Evolutionary conservation across 2,888 invertebrate genomes (phyloP), one percentile per base, ranked within the genome.

Genomic region (Ommatoiulus sabulosus): DNA sequence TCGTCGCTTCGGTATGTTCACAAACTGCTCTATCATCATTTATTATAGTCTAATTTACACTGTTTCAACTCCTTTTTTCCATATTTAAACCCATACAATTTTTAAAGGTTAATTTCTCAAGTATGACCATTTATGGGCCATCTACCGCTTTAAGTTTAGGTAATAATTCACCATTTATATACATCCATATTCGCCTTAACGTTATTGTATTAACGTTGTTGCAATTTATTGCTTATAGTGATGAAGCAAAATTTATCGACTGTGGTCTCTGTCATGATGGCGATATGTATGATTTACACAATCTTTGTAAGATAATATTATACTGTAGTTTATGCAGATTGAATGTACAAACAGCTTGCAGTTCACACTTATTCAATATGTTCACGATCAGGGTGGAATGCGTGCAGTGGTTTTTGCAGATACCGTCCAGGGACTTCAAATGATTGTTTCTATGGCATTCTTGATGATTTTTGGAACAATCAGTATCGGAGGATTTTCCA

Each of bases 391-490:
- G 85, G 85, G 85, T 20, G 85, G 85, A 85, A 85, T 85, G 85
- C 44, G 85, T n/a, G 85, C 85, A 85, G 85, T 85, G 85, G 85
- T 85, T 17, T 44, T 85, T 85, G 85, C 85, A 44, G 85, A 85
- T 46, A 85, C 85, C 0, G 46, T 85, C 0, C 85, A 85, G n/a
- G 85, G 85, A 2, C 10, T 85, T 46, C 44, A 44, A 85, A 44
- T 85, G 85, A 8, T 85, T 0, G 10, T 85, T 44, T 43, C 8
- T 43, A 46, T 85, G 17, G 35, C 15, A 44, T 20, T 85, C n/a
- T 85, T 85, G 46, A 15, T 85, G 15, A 46, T 85, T 85, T 44
- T 43, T 44, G 85, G 85, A 44, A 85, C 85, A 43, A 43, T 85
- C 10, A 85, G 10, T 20, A 85, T 85, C 44, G 85, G 85, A 85